Evolutionary conservation across 2,113 vertebrate genomes (phyloP).

Genomic region (Ibidorhyncha struthersii): DNA sequence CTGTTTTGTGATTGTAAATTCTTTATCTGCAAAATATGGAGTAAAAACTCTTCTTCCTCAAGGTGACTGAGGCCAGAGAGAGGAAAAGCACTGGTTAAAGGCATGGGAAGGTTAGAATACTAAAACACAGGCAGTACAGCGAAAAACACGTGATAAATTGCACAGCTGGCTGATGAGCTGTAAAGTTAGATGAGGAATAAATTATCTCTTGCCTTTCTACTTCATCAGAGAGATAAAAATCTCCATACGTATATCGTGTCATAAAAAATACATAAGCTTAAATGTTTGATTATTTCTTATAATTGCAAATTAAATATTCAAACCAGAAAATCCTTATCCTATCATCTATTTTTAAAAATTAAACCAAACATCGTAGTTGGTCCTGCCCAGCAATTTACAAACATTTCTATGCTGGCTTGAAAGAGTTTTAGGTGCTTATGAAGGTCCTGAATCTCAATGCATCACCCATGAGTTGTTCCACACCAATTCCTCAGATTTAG

Average conservation of each 20-base stretch:
- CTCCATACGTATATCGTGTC: background rate
- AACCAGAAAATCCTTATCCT: conserved; percentile 21
- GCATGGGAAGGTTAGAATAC: background rate
- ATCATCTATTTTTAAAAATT: conserved; percentile 13
- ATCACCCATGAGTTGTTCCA: background rate
- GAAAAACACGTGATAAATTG: conserved; percentile 28
- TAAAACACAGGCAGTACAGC: background rate
- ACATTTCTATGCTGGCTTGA: background rate
- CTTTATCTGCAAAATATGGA: background rate
- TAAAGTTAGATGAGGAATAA: conserved; percentile 42
- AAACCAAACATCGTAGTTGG: conserved; percentile 1
- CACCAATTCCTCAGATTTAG: background rate
- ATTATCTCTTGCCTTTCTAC: conserved; percentile 31
- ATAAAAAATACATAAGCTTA: conserved; percentile 56
- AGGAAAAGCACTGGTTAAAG: background rate
- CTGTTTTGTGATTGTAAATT: background rate
- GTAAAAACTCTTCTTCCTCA: background rate
- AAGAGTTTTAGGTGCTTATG: background rate
- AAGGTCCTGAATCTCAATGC: background rate
- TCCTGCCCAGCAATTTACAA: background rate
- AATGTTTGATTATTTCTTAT: conserved; percentile 56
- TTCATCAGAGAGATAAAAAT: conserved; percentile 42
- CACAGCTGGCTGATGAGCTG: conserved; percentile 47
- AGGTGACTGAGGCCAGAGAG: background rate
- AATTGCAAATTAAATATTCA: conserved; percentile 57